Conservation (phyloP, 2,113 vertebrate genomes). For the Columbina picui region DNA sequence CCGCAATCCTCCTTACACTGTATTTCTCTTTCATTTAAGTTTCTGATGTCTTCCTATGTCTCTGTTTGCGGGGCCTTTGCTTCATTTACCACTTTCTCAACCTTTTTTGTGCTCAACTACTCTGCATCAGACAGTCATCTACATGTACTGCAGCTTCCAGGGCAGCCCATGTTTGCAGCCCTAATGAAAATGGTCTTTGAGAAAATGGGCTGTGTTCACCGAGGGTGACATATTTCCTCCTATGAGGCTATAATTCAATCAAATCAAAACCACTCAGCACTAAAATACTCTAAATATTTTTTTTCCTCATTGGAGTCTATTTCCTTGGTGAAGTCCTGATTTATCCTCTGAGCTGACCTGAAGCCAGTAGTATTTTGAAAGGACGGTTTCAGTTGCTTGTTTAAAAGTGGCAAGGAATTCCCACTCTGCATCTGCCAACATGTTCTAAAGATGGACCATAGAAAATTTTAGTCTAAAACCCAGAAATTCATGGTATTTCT, state of each 20-base stretch:
- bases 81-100: neutral
- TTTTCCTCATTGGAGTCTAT: neutral
- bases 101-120: neutral
- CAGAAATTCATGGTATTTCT: neutral
- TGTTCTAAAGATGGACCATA: neutral
- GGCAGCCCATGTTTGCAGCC: neutral
- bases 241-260: neutral
- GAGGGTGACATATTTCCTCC: neutral
- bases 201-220: neutral
- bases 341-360: neutral
- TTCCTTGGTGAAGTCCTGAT: neutral
- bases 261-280: neutral
- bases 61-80: neutral
- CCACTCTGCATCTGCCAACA: neutral
- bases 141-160: neutral
- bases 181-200: neutral
- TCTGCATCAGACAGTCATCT: neutral
- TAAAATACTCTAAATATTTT: neutral
- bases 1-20: neutral
- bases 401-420: neutral
- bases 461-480: neutral
- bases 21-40: neutral
- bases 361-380: neutral
- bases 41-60: neutral
- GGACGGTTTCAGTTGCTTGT: neutral